phyloP scores from a whole-genome alignment of 2,797 vertebrate genomes.

The Scolopax bukidnonensis region DNA sequence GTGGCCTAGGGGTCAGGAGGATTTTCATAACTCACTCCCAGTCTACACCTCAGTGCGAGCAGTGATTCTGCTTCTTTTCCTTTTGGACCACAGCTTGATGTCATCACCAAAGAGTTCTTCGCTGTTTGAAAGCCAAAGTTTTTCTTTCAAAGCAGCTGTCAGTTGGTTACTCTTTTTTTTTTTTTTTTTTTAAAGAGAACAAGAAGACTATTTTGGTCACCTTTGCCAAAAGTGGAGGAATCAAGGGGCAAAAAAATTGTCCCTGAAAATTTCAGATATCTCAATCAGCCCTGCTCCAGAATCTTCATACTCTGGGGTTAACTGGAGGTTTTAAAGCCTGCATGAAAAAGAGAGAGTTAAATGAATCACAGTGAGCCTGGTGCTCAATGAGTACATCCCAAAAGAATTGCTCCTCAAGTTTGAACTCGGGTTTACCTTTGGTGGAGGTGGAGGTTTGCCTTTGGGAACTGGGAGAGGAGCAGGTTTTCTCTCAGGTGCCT shows the following conservation, averaged over 20 bases:
- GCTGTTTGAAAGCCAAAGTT: not conserved
- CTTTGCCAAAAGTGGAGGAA: not conserved
- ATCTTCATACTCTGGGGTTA: conserved; percentile 51
- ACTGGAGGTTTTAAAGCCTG: conserved; percentile 54
- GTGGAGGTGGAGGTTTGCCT: conserved; percentile 16
- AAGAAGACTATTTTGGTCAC: not conserved
- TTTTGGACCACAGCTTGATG: not conserved
- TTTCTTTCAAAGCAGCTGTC: not conserved
- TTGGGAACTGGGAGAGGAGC: not conserved
- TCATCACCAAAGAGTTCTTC: not conserved
- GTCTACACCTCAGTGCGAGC: not conserved
- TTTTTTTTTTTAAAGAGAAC: not conserved
- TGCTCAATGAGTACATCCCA: rapidly evolving
- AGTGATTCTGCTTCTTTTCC: not conserved
- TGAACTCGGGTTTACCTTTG: conserved; percentile 3
- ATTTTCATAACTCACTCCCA: not conserved
- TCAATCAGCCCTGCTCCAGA: not conserved
- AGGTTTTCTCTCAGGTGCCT: conserved; percentile 23
- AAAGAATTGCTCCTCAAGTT: rapidly evolving
- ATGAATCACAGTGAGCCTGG: not conserved
- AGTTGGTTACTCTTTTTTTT: not conserved
- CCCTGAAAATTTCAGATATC: not conserved
- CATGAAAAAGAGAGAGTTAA: not conserved
- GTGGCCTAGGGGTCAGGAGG: not conserved
- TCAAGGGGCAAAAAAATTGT: not conserved